Percentiles rank a stretch among this genome's conserved stretches.
Conservation (phyloP, 2,888 invertebrate species). For the Alloscopus bannaensis region DNA sequence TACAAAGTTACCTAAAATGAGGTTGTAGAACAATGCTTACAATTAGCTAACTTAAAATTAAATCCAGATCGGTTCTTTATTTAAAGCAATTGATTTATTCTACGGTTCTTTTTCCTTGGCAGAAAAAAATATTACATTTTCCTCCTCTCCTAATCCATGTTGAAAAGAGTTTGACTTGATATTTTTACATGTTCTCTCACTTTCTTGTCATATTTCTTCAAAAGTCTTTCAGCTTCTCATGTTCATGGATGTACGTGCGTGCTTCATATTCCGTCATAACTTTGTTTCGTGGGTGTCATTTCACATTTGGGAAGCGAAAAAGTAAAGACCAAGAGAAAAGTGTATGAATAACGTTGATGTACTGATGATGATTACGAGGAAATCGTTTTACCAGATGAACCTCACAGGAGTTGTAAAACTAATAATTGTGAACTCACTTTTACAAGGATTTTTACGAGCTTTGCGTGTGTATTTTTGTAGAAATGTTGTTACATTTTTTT, state of each 20-base stretch:
- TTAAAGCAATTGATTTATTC: no score
- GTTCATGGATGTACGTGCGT: neutral
- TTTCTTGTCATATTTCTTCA: no score
- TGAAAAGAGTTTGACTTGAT: no score
- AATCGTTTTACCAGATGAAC: conserved; percentile 50
- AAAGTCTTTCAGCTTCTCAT: no score
- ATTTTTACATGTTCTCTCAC: no score
- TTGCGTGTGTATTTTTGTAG: neutral
- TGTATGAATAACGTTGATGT: conserved; percentile 20
- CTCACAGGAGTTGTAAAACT: neutral
- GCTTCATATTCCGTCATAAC: conserved; percentile 17
- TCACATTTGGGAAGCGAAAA: neutral
- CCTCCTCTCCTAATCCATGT: no score
- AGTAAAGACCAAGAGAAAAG: conserved; percentile 20
- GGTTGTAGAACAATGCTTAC: no score
- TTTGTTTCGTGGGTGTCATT: conserved; percentile 28
- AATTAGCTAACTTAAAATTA: no score
- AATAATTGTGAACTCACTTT: neutral
- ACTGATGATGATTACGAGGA: conserved; percentile 1
- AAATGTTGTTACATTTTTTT: conserved; percentile 47
- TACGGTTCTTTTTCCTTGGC: no score
- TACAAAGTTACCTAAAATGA: no score
- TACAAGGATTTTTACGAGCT: neutral
- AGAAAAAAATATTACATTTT: no score
- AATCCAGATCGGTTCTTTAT: no score